These are phyloP conservation scores for Drosophila nikananu DNA, from an alignment of 1,140 invertebrate species.

Conservation along the genomic window DNA sequence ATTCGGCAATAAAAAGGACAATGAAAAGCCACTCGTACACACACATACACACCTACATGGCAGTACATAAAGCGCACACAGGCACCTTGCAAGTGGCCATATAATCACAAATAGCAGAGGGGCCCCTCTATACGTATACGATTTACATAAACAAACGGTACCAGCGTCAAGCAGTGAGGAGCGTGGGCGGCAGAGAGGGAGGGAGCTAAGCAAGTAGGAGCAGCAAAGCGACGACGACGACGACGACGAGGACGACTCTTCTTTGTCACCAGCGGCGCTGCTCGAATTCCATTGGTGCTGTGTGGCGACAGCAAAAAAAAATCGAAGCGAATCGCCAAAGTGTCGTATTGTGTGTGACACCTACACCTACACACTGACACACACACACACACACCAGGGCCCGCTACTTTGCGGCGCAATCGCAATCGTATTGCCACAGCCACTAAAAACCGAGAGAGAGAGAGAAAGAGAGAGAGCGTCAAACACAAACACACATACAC, in stretches of 20 bases:
- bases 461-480: neutral
- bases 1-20: constrained; percentile 43
- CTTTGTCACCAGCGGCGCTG: constrained; percentile 73
- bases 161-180: constrained; percentile 1
- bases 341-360: constrained; percentile 76
- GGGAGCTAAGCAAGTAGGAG: constrained; percentile 32
- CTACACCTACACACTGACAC: constrained; percentile 40
- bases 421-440: constrained; percentile 55
- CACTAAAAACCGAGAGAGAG: constrained; percentile 37
- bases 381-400: constrained; percentile 31
- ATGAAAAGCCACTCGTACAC: constrained; percentile 22
- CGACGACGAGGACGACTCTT: constrained; percentile 32
- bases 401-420: constrained; percentile 68
- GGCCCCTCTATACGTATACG: constrained; percentile 3
- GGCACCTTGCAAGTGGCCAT: constrained; percentile 7
- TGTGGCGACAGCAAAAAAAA: constrained; percentile 71
- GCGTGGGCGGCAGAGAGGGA: neutral
- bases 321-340: constrained; percentile 80
- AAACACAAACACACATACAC: constrained; percentile 21
- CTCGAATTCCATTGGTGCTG: constrained; percentile 82
- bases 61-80: constrained; percentile 4
- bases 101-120: neutral
- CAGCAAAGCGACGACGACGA: constrained; percentile 8
- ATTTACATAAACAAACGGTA: constrained; percentile 35
- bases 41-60: neutral